Evolutionary conservation across 2,113 vertebrate species (phyloP), one percentile per base, ranked within the genome.

Genomic region (Chaenocephalus aceratus): DNA sequence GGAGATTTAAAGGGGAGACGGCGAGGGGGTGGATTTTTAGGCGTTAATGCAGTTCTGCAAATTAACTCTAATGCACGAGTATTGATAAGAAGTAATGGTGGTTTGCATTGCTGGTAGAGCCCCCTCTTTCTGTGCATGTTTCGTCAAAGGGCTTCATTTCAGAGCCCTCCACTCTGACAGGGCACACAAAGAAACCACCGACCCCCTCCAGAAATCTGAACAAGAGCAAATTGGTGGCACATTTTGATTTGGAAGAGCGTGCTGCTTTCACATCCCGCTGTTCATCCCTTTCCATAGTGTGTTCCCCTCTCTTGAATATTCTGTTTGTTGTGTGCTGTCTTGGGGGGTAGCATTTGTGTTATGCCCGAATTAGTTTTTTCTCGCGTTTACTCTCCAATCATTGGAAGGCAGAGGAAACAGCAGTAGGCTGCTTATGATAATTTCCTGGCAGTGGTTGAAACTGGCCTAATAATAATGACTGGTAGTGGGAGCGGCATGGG

Each of bases 21-120:
- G 71, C 77, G 53, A 64, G 64, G 5, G 73, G 58, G 18, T 44
- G 45, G 66, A 67, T 76, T 90, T 88, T 76, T 53, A 77, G 81
- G 82, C 66, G 56, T 93, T 91, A 89, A 90, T 92, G 86, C 46
- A 45, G 71, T 90, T 92, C 84, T 89, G 77, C 86, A 92, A 92
- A 93, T 88, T 76, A 88, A 86, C 65, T 86, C 82, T 79, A 91
- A 90, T 86, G 80, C 73, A 71, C 12, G 30, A 71, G 72, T 86
- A 80, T 86, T 88, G 88, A 91, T 79, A 89, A 79, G 80, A 81
- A 84, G 81, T 57, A 90, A 73, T 73, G 75, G 68, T 30, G 54
- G 46, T 79, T 59, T 70, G 57, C 66, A 41, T 49, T 60, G 65
- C 79, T 58, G 82, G 45, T n/a, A 1, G 44, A 78, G 59, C 10